Evolutionary conservation across 2,113 vertebrate genomes (phyloP), one percentile per base, ranked within the genome.

Genomic region (Sturnira hondurensis): DNA sequence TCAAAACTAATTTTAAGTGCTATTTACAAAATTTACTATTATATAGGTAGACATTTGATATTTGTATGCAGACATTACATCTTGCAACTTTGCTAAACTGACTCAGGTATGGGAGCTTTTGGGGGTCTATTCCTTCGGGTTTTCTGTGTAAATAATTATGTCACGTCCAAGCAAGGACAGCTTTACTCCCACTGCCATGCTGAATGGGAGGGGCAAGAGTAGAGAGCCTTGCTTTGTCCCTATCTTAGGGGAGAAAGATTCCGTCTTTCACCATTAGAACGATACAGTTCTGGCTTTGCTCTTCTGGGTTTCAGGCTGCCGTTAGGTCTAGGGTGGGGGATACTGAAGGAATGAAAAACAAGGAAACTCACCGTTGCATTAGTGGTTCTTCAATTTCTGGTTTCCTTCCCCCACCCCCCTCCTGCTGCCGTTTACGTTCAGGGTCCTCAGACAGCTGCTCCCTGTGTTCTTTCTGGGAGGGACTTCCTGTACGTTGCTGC

Each of bases 21-120:
- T 91, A 31, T 91, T 94, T 94, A 7, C 68, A 88, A 77, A 31
- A 26, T 68, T 86, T 89, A 24, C 4, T 86, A 58, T 93, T 96
- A 47, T 20, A 28, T 19, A 73, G 15, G 31, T 20, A 63, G 19
- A 89, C 22, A 91, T 31, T 76, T 94, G 45, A 41, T 85, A 88
- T 92, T 71, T 84, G 31, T 67, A 78, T 80, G 38, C 10, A 54
- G 14, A 71, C 10, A 70, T n/a, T 82, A 13, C 74, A 89, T 70
- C 56, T 86, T 41, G 11, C 31, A 76, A 63, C 33, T 68, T 86
- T 76, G 68, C 43, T 90, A 82, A 82, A 68, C 28, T 93, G 54
- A 82, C 86, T 68, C 83, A 83, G 19, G 24, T 81, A 56, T 15
- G 52, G 31, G 22, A 82, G 17, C 3, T 77, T 74, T 74, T 80